phyloP scores from a whole-genome alignment of 2,888 invertebrate genomes.

The Tipula helvola region DNA sequence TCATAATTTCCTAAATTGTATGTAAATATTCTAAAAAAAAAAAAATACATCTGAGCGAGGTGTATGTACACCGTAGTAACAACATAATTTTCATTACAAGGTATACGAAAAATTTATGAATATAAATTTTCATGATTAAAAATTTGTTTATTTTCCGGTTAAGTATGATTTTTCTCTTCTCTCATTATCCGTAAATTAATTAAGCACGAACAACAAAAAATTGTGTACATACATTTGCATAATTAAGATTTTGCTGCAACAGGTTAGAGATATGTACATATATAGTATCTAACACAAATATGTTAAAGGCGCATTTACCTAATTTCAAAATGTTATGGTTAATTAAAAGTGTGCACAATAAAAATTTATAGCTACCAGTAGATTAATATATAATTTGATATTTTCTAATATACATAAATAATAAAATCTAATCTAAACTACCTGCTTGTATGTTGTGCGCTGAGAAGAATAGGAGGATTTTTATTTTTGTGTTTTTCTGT shows the following conservation, averaged over 20 bases:
- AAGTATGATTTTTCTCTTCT: not conserved
- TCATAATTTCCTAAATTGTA: not conserved
- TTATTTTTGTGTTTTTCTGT: not conserved
- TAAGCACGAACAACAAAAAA: not conserved
- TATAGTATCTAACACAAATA: not conserved
- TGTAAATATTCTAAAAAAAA: not conserved
- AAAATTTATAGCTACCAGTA: not conserved
- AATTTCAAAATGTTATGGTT: not conserved
- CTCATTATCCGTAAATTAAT: not conserved
- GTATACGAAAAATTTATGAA: not conserved
- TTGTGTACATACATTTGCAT: not conserved
- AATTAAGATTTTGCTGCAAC: not conserved
- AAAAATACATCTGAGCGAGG: not conserved
- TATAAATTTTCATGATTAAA: not conserved
- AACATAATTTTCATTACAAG: not conserved
- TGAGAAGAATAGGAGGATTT: not conserved
- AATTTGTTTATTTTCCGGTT: not conserved
- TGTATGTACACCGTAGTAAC: not conserved
- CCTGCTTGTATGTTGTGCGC: not conserved
- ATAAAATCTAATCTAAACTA: not conserved
- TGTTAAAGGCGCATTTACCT: not conserved
- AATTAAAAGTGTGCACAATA: not conserved
- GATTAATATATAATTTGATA: not conserved
- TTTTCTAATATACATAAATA: not conserved
- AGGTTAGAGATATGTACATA: not conserved